These are phyloP conservation scores for Melanotus villosus DNA, from an alignment of 2,888 invertebrate genomes.

Conservation along the genomic window DNA sequence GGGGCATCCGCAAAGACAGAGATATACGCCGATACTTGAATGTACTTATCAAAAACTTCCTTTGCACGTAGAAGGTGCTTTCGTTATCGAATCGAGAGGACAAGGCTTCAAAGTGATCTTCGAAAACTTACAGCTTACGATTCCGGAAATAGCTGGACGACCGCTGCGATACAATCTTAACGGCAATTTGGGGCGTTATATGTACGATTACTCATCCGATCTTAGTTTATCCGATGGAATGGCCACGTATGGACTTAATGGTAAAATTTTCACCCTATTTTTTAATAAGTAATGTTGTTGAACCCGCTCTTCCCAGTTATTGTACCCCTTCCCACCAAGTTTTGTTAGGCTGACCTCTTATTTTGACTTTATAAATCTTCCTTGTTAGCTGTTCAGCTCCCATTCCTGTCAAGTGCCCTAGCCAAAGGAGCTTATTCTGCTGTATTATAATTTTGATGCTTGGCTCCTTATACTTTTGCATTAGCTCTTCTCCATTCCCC, in stretches of 20 bases:
- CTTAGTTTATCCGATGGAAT: conserved; percentile 69
- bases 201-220: conserved; percentile 68
- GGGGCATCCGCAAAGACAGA: conserved; percentile 68
- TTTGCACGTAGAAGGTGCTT: conserved; percentile 72
- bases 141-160: neutral
- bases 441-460: no score
- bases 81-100: conserved; percentile 48
- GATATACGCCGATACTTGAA: conserved; percentile 80
- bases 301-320: no score
- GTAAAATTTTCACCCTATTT: no score
- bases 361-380: no score
- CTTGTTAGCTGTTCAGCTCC: no score
- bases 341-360: no score
- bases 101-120: conserved; percentile 71
- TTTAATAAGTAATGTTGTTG: no score
- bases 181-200: conserved; percentile 69
- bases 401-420: no score
- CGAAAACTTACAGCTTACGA: conserved; percentile 59
- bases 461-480: no score
- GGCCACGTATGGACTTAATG: conserved; percentile 68
- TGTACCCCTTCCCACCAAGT: no score
- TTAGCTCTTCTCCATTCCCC: no score
- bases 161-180: conserved; percentile 69
- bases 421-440: no score
- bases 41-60: conserved; percentile 55